These are phyloP conservation scores for Drosophila insularis DNA, from an alignment of 1,140 invertebrate species.

Conservation along the genomic window DNA sequence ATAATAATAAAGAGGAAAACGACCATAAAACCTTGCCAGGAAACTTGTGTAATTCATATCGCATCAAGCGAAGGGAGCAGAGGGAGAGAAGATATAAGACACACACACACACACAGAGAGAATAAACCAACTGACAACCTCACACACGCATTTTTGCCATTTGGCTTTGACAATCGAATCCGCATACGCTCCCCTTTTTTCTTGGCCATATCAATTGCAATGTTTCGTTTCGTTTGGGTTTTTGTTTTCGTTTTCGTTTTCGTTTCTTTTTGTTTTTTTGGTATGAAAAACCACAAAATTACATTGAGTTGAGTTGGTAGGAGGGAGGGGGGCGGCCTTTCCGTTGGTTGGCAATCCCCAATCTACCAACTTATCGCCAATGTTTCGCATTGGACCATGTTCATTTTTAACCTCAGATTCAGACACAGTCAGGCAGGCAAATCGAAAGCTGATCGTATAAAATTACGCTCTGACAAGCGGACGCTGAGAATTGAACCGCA, in stretches of 20 bases:
- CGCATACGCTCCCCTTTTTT: constrained; percentile 38
- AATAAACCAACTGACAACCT: constrained; percentile 30
- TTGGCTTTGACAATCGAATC: constrained; percentile 73
- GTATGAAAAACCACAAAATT: constrained; percentile 71
- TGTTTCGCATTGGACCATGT: constrained; percentile 60
- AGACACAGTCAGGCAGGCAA: constrained; percentile 40
- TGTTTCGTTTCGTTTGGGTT: constrained; percentile 9
- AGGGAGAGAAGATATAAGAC: constrained; percentile 19
- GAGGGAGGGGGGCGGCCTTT: not conserved
- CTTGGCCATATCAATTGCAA: constrained; percentile 72
- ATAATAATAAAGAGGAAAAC: constrained; percentile 77
- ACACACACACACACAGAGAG: constrained; percentile 15
- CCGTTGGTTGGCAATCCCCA: constrained; percentile 47
- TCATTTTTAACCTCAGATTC: constrained; percentile 77
- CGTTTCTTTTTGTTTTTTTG: constrained; percentile 37
- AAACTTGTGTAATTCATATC: constrained; percentile 80
- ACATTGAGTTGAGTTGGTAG: constrained; percentile 49
- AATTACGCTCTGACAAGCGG: constrained; percentile 73
- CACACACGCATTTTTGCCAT: constrained; percentile 46
- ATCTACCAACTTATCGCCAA: constrained; percentile 73
- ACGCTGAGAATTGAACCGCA: constrained; percentile 75
- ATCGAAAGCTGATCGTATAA: constrained; percentile 80
- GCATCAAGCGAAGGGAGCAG: constrained; percentile 44
- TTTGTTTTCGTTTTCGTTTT: constrained; percentile 12
- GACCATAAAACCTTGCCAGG: constrained; percentile 74